Conservation (phyloP, 2,797 vertebrate species). For the Eutrigla gurnardus region DNA sequence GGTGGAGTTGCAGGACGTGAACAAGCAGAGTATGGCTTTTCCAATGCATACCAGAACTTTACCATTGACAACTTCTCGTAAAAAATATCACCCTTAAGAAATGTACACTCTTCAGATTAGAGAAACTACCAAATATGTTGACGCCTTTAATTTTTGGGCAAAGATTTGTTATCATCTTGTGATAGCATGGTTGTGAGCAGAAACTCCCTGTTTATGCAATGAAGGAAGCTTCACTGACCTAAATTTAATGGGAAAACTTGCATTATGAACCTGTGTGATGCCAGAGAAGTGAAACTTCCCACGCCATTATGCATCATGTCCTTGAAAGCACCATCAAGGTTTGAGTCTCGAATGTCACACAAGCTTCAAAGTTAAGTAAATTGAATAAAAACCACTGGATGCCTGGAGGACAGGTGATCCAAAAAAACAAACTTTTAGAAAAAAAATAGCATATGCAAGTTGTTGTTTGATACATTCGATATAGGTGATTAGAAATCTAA, state of each 20-base stretch:
- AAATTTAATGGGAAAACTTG: no score
- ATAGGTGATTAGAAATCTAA: neutral
- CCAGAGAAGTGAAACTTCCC: neutral
- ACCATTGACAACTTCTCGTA: no score
- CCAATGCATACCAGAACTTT: neutral
- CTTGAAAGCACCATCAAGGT: slow-evolving; percentile 6
- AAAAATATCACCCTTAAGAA: neutral
- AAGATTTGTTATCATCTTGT: neutral
- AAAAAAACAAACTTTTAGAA: no score
- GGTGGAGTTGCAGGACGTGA: slow-evolving; percentile 1
- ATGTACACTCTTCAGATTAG: neutral
- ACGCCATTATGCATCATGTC: neutral
- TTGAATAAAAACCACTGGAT: neutral
- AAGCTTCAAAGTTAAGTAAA: neutral
- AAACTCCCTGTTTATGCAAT: neutral
- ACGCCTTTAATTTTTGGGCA: neutral
- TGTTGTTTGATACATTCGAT: neutral
- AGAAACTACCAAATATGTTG: neutral
- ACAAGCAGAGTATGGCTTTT: neutral
- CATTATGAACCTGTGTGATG: neutral
- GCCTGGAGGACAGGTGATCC: neutral
- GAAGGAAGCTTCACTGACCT: neutral
- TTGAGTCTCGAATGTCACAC: neutral
- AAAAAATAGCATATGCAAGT: neutral
- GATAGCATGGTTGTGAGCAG: neutral